phyloP scores from a whole-genome alignment of 2,797 vertebrate genomes.

The Dendrocincla fuliginosa region DNA sequence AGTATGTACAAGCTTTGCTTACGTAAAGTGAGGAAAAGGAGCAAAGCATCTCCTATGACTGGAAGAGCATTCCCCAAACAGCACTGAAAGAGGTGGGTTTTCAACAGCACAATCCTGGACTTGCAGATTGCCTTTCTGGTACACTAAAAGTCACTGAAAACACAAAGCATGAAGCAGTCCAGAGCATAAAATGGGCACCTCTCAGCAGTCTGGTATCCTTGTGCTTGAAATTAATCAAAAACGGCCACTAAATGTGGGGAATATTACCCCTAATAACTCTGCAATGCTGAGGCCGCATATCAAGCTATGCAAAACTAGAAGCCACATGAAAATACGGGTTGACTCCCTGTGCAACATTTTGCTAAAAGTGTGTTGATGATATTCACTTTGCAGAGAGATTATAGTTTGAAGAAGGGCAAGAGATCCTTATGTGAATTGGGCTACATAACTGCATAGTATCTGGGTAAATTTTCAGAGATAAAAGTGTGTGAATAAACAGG shows the following conservation, averaged over 20 bases:
- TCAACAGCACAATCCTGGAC: not conserved
- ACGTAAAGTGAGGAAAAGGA: not conserved
- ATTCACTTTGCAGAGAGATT: not conserved
- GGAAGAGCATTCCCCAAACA: not conserved
- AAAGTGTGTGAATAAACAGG: not conserved
- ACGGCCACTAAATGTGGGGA: not conserved
- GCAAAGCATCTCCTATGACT: not conserved
- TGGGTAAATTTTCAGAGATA: not conserved
- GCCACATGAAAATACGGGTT: not conserved
- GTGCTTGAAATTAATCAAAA: not conserved
- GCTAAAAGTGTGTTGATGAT: not conserved
- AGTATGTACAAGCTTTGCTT: not conserved
- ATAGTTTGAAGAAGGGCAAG: not conserved
- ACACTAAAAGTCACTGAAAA: not conserved
- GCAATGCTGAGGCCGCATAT: not conserved
- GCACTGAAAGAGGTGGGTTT: not conserved
- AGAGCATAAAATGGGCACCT: not conserved
- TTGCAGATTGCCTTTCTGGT: not conserved
- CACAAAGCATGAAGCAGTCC: not conserved
- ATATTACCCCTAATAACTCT: not conserved
- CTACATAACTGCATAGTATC: not conserved
- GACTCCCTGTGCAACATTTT: not conserved
- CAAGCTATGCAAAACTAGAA: not conserved
- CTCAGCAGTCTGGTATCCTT: not conserved
- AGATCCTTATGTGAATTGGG: not conserved